Conservation (phyloP, 2,888 invertebrate species). For the Ischnus inquisitorius region DNA sequence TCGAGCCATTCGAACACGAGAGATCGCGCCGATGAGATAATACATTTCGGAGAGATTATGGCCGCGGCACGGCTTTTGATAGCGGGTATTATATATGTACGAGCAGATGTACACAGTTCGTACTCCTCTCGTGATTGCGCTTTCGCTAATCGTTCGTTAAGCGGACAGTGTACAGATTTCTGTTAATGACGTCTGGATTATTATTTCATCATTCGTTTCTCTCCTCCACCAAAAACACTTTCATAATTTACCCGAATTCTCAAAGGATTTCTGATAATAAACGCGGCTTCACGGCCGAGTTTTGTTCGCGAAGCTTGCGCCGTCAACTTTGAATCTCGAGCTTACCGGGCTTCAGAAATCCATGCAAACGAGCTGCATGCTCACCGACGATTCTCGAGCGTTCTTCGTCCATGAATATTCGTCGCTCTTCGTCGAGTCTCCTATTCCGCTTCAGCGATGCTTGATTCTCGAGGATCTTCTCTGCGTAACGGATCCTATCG, state of each 20-base stretch:
- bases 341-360: conserved; percentile 47
- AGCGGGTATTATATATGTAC: neutral
- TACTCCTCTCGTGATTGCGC: neutral
- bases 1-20: neutral
- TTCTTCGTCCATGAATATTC: conserved; percentile 60
- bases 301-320: neutral
- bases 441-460: conserved; percentile 24
- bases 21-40: conserved; percentile 19
- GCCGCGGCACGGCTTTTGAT: conserved; percentile 8
- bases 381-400: conserved; percentile 64
- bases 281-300: neutral
- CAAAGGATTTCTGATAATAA: conserved; percentile 17
- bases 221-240: neutral
- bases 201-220: neutral
- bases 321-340: neutral
- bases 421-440: conserved; percentile 34
- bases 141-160: conserved; percentile 1
- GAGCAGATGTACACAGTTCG: neutral
- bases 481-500: conserved; percentile 41
- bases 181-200: neutral
- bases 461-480: conserved; percentile 54
- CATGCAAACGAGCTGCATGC: conserved; percentile 53
- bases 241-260: conserved; percentile 11
- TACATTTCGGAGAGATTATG: conserved; percentile 29
- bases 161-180: neutral